Percentiles rank a stretch among this genome's conserved stretches.
Conservation (phyloP, 2,113 vertebrate genomes). For the Eolophus roseicapilla region DNA sequence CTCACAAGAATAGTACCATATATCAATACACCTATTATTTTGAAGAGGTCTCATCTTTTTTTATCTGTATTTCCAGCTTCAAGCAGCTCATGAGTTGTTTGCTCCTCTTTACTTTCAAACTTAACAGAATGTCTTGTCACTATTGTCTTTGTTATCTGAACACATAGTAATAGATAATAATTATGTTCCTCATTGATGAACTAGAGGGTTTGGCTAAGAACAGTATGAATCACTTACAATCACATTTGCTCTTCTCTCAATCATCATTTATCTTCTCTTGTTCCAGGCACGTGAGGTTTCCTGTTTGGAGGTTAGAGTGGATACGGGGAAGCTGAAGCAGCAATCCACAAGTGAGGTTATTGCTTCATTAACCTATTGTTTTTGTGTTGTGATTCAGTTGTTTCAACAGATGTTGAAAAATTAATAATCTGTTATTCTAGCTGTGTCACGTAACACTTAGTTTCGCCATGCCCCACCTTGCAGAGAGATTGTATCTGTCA, state of each 20-base stretch:
- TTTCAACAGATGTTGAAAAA: not conserved
- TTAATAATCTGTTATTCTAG: not conserved
- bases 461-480: not conserved
- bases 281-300: constrained; percentile 75
- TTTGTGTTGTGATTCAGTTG: not conserved
- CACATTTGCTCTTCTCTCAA: not conserved
- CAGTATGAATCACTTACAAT: not conserved
- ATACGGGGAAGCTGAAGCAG: constrained; percentile 49
- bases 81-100: not conserved
- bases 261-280: not conserved
- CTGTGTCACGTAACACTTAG: not conserved
- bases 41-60: not conserved
- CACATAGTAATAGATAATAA: not conserved
- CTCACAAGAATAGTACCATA: not conserved
- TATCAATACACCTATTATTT: not conserved
- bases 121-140: not conserved
- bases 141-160: not conserved
- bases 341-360: constrained; percentile 69
- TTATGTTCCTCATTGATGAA: not conserved
- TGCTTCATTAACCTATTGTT: constrained; percentile 38
- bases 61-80: not conserved
- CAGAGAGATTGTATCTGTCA: not conserved
- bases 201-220: not conserved
- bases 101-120: not conserved
- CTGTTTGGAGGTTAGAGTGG: constrained; percentile 71